Evolutionary conservation across 2,797 vertebrate genomes (phyloP), one percentile per base, ranked within the genome.

Genomic region (Sciurus carolinensis): DNA sequence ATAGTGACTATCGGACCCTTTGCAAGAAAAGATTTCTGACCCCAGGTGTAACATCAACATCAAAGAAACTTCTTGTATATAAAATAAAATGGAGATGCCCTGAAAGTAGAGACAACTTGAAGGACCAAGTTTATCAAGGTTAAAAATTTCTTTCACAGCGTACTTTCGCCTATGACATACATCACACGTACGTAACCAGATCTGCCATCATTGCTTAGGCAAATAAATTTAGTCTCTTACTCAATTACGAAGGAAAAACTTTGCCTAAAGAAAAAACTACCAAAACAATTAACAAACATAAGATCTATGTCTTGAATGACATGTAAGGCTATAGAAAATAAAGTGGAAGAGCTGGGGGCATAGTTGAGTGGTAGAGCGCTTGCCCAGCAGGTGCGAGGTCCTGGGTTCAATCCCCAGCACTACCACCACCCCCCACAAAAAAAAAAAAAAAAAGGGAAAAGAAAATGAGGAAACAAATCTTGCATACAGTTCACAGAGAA

Each of bases 401-500:
- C n/a, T 80, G 50, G 24, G 30, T 47, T 47, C 20, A 12, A 47
- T 13, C 54, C 18, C 33, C 13, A 69, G 47, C 52, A 72, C 1
- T 9, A 18, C 7, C 54, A 39, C 39, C 4, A 39, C 39, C 7
- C 44, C 44, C 44, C 44, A 9, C 44, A 47, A 47, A 47, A 7
- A 39, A 18, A 13, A 50, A 64, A 57, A 26, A 50, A 12, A 26
- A 33, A 10, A 4, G 28, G 20, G 26, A 10, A 9, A 28, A 28
- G 14, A 64, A 30, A 42, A 69, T 17, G 14, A 39, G 4, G 10
- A 59, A 39, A 72, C 1, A 83, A 94, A 83, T 66, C 39, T 67
- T 90, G 12, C 18, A 57, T 75, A 91, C 10, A 96, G 66, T 84
- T 59, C 22, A 75, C 24, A 91, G 30, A 50, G 15, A 92, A 96